These are phyloP conservation scores for Toxotes lorentzi DNA, from an alignment of 2,797 vertebrate genomes.

Conservation along the genomic window DNA sequence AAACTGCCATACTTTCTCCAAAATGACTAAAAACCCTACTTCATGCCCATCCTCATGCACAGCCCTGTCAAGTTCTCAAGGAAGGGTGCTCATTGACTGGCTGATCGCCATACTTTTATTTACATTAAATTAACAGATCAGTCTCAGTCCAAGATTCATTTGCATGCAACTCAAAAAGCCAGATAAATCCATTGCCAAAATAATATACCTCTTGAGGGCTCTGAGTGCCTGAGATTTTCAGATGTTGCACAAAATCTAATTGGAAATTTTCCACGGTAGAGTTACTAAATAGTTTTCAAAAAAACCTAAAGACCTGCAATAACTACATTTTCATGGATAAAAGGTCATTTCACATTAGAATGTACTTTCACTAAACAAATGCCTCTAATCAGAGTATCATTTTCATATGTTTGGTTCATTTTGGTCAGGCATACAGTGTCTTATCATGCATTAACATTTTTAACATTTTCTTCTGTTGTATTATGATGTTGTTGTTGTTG, in stretches of 20 bases:
- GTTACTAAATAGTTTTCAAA: slow-evolving; percentile 9
- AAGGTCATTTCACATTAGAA: slow-evolving; percentile 4
- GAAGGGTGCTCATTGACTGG: not conserved
- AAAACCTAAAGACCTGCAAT: not conserved
- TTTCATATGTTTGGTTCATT: slow-evolving; percentile 13
- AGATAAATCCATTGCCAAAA: not conserved
- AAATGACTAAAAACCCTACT: not conserved
- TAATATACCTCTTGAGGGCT: not conserved
- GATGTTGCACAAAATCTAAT: not conserved
- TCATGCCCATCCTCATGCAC: not conserved
- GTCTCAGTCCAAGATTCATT: not conserved
- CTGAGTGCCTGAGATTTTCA: not conserved
- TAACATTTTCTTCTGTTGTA: not conserved
- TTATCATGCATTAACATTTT: not conserved
- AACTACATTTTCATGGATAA: not conserved
- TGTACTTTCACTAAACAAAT: slow-evolving; percentile 3
- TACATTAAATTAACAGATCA: not conserved
- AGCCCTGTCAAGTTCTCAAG: no score
- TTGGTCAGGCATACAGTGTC: not conserved
- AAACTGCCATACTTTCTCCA: not conserved
- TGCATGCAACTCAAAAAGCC: not conserved
- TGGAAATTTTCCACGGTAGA: not conserved
- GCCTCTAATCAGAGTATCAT: slow-evolving; percentile 8
- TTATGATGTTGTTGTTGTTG: not conserved
- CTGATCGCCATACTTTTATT: not conserved